Conservation (phyloP, 2,888 invertebrate species). For the Acleris holmiana region DNA sequence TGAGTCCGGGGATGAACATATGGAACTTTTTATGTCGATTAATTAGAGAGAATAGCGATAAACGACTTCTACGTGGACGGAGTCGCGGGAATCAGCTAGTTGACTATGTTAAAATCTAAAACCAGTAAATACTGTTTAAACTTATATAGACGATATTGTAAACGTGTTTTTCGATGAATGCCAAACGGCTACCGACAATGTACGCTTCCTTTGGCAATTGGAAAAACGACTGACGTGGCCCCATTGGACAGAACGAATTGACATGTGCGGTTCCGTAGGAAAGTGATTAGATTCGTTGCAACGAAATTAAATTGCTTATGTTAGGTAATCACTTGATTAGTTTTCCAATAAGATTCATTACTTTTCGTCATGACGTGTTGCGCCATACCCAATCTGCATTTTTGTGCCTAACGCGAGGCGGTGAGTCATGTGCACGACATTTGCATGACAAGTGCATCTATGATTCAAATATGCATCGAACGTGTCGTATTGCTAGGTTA, state of each 20-base stretch:
- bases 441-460: conserved; percentile 40
- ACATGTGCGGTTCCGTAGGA: conserved; percentile 10
- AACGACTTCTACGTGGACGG: too few relatives aligned
- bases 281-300: conserved; percentile 1
- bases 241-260: conserved; percentile 9
- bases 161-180: conserved; percentile 26
- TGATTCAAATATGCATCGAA: conserved; percentile 38
- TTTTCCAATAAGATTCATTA: conserved; percentile 25
- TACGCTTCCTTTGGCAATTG: conserved; percentile 9
- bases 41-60: too few relatives aligned
- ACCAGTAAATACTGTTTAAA: not conserved
- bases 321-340: conserved; percentile 18
- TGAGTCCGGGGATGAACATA: too few relatives aligned
- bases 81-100: too few relatives aligned
- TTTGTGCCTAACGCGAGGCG: conserved; percentile 34
- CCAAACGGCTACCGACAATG: conserved; percentile 25
- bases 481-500: conserved; percentile 34
- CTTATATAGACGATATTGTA: conserved; percentile 9
- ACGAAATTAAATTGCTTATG: conserved; percentile 15
- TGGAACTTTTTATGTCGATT: too few relatives aligned
- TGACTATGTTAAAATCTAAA: not conserved
- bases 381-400: conserved; percentile 23
- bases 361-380: conserved; percentile 31
- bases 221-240: conserved; percentile 25
- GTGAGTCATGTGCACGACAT: conserved; percentile 40